Evolutionary conservation across 2,113 vertebrate genomes (phyloP).

Genomic region (Neotragus moschatus): DNA sequence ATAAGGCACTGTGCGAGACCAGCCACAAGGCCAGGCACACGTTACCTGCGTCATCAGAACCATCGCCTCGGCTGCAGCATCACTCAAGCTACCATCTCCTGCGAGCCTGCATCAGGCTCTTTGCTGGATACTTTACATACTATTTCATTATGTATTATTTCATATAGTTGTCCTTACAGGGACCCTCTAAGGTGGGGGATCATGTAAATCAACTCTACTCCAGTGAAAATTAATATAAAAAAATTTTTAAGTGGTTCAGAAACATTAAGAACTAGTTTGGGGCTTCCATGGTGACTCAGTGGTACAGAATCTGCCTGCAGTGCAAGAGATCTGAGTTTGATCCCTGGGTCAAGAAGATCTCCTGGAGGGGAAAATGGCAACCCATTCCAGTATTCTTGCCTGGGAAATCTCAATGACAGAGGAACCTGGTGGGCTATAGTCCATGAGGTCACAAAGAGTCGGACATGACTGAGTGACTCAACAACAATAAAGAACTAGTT

Average conservation of each 20-base stretch:
- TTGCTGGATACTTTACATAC: accelerated
- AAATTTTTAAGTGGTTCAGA: background rate
- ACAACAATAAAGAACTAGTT: background rate
- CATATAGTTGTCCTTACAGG: background rate
- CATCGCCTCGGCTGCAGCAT: background rate
- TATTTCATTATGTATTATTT: background rate
- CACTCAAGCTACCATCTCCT: background rate
- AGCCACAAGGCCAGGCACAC: background rate
- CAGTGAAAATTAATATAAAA: background rate
- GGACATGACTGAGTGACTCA: background rate
- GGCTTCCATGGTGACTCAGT: background rate
- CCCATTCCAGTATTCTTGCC: background rate
- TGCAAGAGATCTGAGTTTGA: background rate
- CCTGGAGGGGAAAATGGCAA: background rate
- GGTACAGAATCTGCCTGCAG: background rate
- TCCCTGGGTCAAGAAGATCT: background rate
- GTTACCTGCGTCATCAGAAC: too few species aligned
- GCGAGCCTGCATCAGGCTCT: background rate
- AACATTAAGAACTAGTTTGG: background rate
- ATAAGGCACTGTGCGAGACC: accelerated
- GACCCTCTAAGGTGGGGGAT: background rate
- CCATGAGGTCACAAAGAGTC: background rate
- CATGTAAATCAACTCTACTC: background rate
- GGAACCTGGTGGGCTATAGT: background rate
- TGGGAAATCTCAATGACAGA: background rate